Conservation (phyloP, 2,797 vertebrate species). For the Mus caroli region DNA sequence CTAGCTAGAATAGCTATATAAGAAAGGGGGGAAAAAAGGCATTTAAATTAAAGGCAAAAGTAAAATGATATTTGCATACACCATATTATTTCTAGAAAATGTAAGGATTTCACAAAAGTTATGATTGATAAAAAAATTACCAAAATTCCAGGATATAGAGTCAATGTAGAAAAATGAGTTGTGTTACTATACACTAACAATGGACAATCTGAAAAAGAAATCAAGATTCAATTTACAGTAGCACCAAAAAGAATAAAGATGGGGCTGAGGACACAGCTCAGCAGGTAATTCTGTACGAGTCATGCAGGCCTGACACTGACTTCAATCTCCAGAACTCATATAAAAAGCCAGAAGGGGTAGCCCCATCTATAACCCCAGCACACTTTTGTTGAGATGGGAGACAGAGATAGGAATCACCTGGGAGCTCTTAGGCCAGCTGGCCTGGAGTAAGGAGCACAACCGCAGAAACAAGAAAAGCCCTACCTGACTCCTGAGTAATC, state of each 20-base stretch:
- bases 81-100: neutral
- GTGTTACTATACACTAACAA: neutral
- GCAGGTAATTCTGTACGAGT: neutral
- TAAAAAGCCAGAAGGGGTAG: neutral
- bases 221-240: neutral
- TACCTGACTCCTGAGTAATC: neutral
- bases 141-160: neutral
- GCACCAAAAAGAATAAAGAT: neutral
- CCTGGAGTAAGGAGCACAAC: neutral
- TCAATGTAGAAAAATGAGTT: neutral
- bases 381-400: neutral
- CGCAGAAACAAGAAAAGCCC: neutral
- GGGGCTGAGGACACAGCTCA: neutral
- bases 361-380: neutral
- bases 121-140: neutral
- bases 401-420: neutral
- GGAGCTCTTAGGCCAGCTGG: neutral
- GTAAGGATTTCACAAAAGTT: neutral
- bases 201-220: neutral
- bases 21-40: neutral
- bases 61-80: neutral
- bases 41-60: neutral
- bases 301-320: neutral
- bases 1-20: neutral
- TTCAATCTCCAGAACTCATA: neutral